Base-by-base conservation (phyloP, 2,888 invertebrate species). In the Tetropium fuscum region DNA sequence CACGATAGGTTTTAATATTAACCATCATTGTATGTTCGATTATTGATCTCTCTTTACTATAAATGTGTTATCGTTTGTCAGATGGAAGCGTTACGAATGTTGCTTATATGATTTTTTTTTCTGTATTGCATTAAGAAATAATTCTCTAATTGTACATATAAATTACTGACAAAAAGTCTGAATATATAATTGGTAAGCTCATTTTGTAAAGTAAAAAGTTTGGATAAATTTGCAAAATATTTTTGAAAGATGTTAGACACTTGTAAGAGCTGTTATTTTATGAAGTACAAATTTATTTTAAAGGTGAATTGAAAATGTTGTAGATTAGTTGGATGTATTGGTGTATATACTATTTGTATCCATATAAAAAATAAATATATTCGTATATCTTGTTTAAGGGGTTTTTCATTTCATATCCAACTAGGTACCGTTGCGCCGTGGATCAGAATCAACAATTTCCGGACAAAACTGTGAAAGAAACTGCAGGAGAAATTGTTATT, bases 331-430 rank as follows among this genome's bases (percentile, higher is more conserved):
- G 78, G 75, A 80, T 80, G 79, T 80, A 74, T 80, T 78, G 78
- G 77, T 79, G 80, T 80, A 79, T n/a, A n/a, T 77, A 79, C 78
- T 79, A 78, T 77, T 76, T 79, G 78, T 79, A 79, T 76, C 75
- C 73, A 75, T 76, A 76, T 73, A 70, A 74, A 68, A 72, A 70
- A 44, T 44, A 75, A 77, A 77, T 74, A 75, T 74, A 74, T 75
- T 75, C 73, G 71, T 74, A 75, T 74, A 68, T 70, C 66, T 70
- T 70, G 70, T 73, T 71, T 68, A 70, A 53, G 53, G 53, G n/a
- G 45, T 57, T 45, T 57, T 53, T 63, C 10, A 48, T 57, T 59
- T 53, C 15, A 15, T 22, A 8, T 34, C 8, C 49, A 10, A 8
- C 10, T 18, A n/a, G n/a, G n/a, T n/a, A n/a, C n/a, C n/a, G n/a